Evolutionary conservation across 2,113 vertebrate genomes (phyloP).

Genomic region (Pygoscelis adeliae): DNA sequence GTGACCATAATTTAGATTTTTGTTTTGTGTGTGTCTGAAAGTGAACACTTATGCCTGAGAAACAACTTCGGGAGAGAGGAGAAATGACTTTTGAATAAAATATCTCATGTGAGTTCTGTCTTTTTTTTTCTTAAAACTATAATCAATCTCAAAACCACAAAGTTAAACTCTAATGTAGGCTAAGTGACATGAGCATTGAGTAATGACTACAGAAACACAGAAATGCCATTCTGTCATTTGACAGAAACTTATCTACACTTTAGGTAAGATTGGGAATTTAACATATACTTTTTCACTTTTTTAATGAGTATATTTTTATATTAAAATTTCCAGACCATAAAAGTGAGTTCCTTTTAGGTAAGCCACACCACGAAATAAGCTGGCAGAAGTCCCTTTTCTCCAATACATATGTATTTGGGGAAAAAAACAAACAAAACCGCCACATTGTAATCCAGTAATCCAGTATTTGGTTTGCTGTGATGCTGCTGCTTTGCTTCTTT

Average conservation of each 20-base stretch:
- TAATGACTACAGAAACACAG: background rate
- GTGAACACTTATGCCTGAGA: background rate
- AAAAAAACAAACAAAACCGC: background rate
- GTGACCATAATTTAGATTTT: conserved; percentile 12
- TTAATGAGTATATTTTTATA: background rate
- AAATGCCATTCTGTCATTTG: background rate
- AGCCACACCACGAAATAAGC: background rate
- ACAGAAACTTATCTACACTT: background rate
- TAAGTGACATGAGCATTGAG: background rate
- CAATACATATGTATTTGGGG: background rate
- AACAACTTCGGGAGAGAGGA: background rate
- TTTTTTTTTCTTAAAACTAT: background rate
- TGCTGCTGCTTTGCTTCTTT: background rate
- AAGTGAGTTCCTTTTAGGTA: background rate
- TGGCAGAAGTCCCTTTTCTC: background rate
- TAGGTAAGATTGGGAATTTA: background rate
- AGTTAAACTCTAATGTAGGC: background rate
- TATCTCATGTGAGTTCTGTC: background rate
- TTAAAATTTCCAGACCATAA: background rate
- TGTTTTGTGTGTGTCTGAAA: background rate
- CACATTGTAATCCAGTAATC: background rate
- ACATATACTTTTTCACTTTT: background rate
- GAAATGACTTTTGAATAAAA: background rate
- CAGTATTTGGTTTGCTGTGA: background rate
- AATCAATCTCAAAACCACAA: background rate